phyloP scores from a whole-genome alignment of 2,113 vertebrate species.

The Ophiodon elongatus region DNA sequence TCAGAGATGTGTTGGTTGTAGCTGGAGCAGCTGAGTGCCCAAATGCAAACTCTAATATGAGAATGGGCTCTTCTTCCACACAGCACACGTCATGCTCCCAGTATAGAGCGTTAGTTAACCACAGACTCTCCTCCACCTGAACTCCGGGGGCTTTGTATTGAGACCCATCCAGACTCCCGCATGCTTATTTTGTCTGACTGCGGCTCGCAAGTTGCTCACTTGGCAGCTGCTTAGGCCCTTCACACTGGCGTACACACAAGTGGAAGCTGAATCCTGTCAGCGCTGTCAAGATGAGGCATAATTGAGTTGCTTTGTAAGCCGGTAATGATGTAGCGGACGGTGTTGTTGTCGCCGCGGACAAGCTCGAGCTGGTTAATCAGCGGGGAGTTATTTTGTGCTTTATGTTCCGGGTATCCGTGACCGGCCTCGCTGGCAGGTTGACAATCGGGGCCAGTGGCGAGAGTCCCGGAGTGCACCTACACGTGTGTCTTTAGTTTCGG shows the following conservation, averaged over 20 bases:
- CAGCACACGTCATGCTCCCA: constrained; percentile 7
- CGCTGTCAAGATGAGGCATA: constrained; percentile 61
- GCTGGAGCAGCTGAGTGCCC: constrained; percentile 12
- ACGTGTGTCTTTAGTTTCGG: neutral
- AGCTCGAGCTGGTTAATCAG: constrained; percentile 49
- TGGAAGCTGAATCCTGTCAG: constrained; percentile 66
- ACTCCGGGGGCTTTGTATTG: constrained; percentile 29
- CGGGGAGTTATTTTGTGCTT: constrained; percentile 37
- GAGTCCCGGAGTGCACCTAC: neutral
- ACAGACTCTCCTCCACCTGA: constrained; percentile 32
- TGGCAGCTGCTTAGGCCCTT: constrained; percentile 43
- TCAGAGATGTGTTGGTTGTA: neutral
- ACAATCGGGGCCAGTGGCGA: neutral
- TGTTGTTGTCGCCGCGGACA: constrained; percentile 42
- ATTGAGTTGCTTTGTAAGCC: constrained; percentile 56
- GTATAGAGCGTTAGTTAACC: constrained; percentile 1
- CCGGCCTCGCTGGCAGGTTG: constrained; percentile 15
- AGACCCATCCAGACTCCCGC: constrained; percentile 42
- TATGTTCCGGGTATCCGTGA: constrained; percentile 23
- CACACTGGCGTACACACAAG: constrained; percentile 41
- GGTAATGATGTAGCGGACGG: constrained; percentile 48
- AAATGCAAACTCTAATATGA: constrained; percentile 19
- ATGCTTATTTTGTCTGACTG: constrained; percentile 28
- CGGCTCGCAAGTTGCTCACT: constrained; percentile 28
- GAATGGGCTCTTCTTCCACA: neutral